These are phyloP conservation scores for Uromys caudimaculatus DNA, from an alignment of 2,797 vertebrate genomes.

Conservation along the genomic window DNA sequence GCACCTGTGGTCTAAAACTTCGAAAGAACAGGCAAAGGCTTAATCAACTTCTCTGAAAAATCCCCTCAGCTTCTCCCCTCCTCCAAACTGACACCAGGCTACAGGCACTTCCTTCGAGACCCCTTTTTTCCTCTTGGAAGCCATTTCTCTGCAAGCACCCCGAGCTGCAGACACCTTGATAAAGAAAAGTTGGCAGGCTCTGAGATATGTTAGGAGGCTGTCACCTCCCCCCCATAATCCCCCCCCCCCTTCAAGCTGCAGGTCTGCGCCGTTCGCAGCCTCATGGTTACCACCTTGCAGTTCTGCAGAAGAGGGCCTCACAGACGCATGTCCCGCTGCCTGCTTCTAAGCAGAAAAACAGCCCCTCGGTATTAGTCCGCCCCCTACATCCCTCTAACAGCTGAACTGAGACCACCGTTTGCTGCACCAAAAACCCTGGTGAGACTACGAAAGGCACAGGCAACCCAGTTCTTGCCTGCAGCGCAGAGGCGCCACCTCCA, in stretches of 20 bases:
- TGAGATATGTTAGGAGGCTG: not conserved
- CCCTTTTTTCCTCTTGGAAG: not conserved
- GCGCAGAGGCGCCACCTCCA: not conserved
- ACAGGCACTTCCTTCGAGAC: accelerated
- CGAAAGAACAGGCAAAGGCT: not conserved
- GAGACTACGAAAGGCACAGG: not conserved
- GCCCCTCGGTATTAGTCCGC: no score
- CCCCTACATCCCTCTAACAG: not conserved
- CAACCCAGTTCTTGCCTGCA: not conserved
- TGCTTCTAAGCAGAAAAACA: not conserved
- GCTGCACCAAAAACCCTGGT: not conserved
- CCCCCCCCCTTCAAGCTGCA: not conserved
- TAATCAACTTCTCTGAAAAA: not conserved
- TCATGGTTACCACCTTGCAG: not conserved
- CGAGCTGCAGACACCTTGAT: not conserved
- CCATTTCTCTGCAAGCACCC: not conserved
- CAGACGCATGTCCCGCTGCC: not conserved
- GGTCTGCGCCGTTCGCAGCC: slow-evolving; percentile 47
- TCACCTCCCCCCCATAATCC: not conserved
- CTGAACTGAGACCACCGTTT: not conserved
- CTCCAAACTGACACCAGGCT: not conserved
- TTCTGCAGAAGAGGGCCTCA: not conserved
- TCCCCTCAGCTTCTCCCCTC: not conserved
- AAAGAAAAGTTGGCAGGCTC: slow-evolving; percentile 61
- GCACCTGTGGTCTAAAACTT: slow-evolving; percentile 63